Percentiles rank a stretch among this genome's conserved stretches.
Evolutionary conservation across 2,113 vertebrate species (phyloP).

Genomic region (Lophura nycthemera): DNA sequence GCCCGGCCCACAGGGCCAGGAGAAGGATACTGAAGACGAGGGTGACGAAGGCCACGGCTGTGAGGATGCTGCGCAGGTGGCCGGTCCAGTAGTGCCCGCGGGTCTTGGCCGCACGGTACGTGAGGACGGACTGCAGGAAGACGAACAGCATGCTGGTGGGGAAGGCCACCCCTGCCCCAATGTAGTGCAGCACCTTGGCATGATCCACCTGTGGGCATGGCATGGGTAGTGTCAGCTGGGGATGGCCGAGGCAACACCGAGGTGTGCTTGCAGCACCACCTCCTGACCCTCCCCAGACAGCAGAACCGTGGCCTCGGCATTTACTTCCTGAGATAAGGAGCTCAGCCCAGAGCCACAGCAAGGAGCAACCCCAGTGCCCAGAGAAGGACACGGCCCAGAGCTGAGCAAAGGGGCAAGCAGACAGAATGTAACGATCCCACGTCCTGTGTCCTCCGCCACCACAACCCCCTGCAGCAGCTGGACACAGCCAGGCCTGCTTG

Average conservation of each 20-base stretch:
- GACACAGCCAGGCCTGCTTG: no score
- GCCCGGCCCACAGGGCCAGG: conserved; percentile 49
- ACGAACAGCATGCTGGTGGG: conserved; percentile 89
- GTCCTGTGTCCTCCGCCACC: not conserved
- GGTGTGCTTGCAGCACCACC: not conserved
- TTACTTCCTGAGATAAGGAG: not conserved
- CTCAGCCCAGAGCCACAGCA: no score
- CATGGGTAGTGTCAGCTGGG: not conserved
- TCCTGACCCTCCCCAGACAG: not conserved
- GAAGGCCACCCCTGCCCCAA: conserved; percentile 87
- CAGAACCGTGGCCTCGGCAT: not conserved
- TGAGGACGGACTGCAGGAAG: conserved; percentile 86
- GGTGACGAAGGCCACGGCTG: conserved; percentile 81
- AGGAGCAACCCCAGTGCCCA: not conserved
- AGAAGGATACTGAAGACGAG: conserved; percentile 90
- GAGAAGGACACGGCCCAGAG: no score
- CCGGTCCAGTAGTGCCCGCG: conserved; percentile 80
- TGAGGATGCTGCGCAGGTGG: conserved; percentile 82
- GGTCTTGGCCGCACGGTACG: conserved; percentile 87
- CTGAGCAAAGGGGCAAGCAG: no score
- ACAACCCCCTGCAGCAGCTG: not conserved
- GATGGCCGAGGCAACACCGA: no score
- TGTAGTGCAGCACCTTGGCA: conserved; percentile 88
- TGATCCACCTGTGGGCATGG: conserved; percentile 82
- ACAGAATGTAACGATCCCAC: not conserved